A percentile compares a stretch with the other conserved stretches of the same genome.
Evolutionary conservation across 1,140 invertebrate species (phyloP).

Genomic region (Forficula auricularia): DNA sequence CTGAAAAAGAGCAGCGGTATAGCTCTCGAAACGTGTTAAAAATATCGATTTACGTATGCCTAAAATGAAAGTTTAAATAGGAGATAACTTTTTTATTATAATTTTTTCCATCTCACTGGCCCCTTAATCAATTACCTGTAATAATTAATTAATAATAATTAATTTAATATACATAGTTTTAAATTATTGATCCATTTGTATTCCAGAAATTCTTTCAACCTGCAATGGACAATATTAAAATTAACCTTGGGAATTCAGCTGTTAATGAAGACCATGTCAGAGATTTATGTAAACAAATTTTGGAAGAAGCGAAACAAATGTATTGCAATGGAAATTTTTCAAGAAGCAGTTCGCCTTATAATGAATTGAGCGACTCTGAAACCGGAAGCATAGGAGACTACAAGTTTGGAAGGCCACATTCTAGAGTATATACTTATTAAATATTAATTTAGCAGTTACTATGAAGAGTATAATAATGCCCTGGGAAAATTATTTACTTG

Average conservation of each 20-base stretch:
- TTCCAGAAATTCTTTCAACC: slow-evolving; percentile 57
- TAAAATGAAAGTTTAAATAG: too few relatives aligned
- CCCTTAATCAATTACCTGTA: too few relatives aligned
- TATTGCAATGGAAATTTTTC: slow-evolving; percentile 31
- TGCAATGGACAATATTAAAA: slow-evolving; percentile 56
- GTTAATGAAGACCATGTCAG: slow-evolving; percentile 56
- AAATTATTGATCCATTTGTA: too few relatives aligned
- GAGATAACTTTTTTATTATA: too few relatives aligned
- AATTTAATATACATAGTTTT: too few relatives aligned
- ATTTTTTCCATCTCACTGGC: too few relatives aligned
- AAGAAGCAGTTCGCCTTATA: slow-evolving; percentile 26
- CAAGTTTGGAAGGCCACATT: slow-evolving; percentile 8
- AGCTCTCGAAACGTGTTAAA: too few relatives aligned
- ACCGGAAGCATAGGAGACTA: slow-evolving; percentile 16
- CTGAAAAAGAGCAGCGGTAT: too few relatives aligned
- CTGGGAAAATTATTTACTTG: too few relatives aligned
- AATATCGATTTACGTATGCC: too few relatives aligned
- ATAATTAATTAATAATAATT: too few relatives aligned
- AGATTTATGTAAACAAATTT: slow-evolving; percentile 52
- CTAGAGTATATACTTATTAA: slow-evolving; percentile 3
- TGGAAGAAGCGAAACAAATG: slow-evolving; percentile 59
- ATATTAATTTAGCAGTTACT: not conserved
- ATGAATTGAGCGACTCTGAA: slow-evolving; percentile 33
- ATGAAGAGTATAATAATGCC: not conserved
- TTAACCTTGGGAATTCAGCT: slow-evolving; percentile 50